phyloP scores from a whole-genome alignment of 2,113 vertebrate genomes.

The Engystomops pustulosus region DNA sequence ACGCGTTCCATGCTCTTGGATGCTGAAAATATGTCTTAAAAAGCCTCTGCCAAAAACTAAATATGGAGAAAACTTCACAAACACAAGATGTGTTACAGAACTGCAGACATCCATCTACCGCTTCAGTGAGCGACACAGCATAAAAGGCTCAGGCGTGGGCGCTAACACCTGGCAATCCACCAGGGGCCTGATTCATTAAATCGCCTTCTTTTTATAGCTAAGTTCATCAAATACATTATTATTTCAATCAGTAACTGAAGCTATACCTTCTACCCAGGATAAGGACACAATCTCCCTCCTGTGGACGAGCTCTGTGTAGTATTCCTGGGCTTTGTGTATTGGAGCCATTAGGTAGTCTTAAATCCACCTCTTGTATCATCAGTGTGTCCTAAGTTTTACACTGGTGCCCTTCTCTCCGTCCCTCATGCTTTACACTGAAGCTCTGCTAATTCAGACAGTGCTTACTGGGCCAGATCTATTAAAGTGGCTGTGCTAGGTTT shows the following conservation, averaged over 20 bases:
- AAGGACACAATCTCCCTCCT: too few relatives aligned
- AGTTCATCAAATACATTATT: neutral
- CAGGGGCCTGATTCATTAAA: neutral
- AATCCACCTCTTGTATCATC: neutral
- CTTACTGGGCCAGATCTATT: too few relatives aligned
- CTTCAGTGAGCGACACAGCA: neutral
- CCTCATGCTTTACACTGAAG: neutral
- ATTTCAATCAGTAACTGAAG: too few relatives aligned
- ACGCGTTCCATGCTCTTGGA: conserved; percentile 38
- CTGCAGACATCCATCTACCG: neutral
- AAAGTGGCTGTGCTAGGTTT: too few relatives aligned
- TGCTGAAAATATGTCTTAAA: conserved; percentile 30
- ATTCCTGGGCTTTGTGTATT: neutral
- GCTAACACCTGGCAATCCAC: neutral
- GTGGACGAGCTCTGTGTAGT: neutral
- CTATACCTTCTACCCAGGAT: too few relatives aligned
- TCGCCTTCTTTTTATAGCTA: neutral
- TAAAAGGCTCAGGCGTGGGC: neutral
- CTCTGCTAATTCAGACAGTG: neutral
- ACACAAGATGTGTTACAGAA: conserved; percentile 22
- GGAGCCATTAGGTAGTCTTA: neutral
- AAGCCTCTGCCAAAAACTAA: conserved; percentile 36
- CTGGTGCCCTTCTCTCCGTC: neutral
- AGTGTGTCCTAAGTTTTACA: neutral
- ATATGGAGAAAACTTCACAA: conserved; percentile 34